Evolutionary conservation across 2,888 invertebrate genomes (phyloP).

Genomic region (Carabus problematicus): DNA sequence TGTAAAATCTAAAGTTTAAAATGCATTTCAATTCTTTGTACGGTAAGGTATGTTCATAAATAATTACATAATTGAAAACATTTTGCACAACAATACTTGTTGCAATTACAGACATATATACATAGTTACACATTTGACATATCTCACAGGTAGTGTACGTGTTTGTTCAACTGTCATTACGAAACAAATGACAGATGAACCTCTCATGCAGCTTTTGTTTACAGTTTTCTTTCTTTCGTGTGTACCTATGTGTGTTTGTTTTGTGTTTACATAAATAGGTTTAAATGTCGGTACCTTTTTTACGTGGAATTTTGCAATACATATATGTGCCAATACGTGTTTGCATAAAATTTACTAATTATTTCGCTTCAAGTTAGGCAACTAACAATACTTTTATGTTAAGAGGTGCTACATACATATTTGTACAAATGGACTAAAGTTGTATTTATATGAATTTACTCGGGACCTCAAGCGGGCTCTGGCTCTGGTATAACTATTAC

Average conservation of each 20-base stretch:
- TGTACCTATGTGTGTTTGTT: background rate
- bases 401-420: too few relatives aligned
- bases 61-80: too few relatives aligned
- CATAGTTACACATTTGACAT: slow-evolving; percentile 12
- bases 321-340: background rate
- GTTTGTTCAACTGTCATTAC: slow-evolving; percentile 7
- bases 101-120: background rate
- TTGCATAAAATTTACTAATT: background rate
- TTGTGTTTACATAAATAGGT: slow-evolving; percentile 1
- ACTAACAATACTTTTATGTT: too few relatives aligned
- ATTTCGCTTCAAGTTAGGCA: background rate
- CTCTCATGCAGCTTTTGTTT: slow-evolving; percentile 22
- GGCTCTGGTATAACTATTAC: too few relatives aligned
- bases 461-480: too few relatives aligned
- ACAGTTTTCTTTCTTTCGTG: background rate
- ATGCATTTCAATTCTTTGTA: too few relatives aligned
- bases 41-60: too few relatives aligned
- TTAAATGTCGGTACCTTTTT: background rate
- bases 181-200: slow-evolving; percentile 28
- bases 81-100: too few relatives aligned
- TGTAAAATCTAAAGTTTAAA: too few relatives aligned
- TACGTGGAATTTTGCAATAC: background rate
- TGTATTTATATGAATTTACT: too few relatives aligned
- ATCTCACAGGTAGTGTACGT: background rate
- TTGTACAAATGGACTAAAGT: too few relatives aligned